phyloP scores from a whole-genome alignment of 2,113 vertebrate genomes.

The Gopherus flavomarginatus region DNA sequence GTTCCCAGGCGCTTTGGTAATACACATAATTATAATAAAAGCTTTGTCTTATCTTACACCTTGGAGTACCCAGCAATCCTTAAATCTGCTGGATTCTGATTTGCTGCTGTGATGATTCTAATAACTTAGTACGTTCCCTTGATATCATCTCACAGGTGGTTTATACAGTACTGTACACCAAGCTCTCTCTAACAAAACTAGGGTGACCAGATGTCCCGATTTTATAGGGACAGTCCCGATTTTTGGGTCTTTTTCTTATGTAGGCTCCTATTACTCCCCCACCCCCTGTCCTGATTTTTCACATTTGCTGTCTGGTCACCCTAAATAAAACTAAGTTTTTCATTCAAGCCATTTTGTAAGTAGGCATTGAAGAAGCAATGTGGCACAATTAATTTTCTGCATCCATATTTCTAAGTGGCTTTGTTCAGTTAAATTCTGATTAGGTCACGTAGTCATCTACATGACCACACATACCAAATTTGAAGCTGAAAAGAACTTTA shows the following conservation, averaged over 20 bases:
- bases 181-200: not conserved
- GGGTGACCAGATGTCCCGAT: too few species aligned
- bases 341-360: not conserved
- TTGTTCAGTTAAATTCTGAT: not conserved
- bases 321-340: not conserved
- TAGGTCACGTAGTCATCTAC: not conserved
- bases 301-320: too few species aligned
- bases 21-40: too few species aligned
- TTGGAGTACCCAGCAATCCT: not conserved
- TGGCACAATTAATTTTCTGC: not conserved
- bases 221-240: too few species aligned
- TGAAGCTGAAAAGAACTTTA: not conserved
- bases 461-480: not conserved
- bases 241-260: too few species aligned
- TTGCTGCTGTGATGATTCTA: not conserved
- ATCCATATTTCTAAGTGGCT: not conserved
- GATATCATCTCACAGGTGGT: not conserved
- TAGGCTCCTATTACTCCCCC: too few species aligned
- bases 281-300: too few species aligned
- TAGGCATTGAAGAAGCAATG: not conserved
- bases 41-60: not conserved
- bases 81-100: not conserved
- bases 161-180: not conserved
- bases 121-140: rapidly evolving
- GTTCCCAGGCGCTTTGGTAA: too few species aligned